These are phyloP conservation scores for Cossypha dichroa DNA, from an alignment of 2,797 vertebrate species.

Conservation along the genomic window DNA sequence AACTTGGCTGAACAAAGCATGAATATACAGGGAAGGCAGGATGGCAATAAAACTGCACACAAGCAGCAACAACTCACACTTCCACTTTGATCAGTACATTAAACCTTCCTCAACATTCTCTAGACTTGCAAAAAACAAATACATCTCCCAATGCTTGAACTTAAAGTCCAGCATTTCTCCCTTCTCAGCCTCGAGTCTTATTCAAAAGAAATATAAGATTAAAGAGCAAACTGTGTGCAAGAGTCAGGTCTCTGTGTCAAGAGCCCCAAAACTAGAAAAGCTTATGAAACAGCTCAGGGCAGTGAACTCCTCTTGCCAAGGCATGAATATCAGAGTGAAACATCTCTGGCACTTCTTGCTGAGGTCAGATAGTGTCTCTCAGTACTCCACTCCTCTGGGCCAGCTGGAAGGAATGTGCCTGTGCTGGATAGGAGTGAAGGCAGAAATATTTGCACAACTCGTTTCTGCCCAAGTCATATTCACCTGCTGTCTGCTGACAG, in stretches of 20 bases:
- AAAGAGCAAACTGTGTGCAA: accelerated
- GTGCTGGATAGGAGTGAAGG: accelerated
- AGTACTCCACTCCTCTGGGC: background rate
- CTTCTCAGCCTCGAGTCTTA: background rate
- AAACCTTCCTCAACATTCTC: background rate
- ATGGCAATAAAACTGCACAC: background rate
- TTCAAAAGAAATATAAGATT: background rate
- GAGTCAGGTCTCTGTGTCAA: background rate
- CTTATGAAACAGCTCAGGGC: background rate
- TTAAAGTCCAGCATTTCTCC: background rate
- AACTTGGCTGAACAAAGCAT: background rate
- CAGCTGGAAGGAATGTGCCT: background rate
- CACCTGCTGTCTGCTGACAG: background rate
- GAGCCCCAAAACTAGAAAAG: background rate
- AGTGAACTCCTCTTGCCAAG: background rate
- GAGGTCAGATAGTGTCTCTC: background rate
- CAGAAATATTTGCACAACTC: background rate
- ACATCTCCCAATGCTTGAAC: background rate
- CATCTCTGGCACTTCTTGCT: accelerated
- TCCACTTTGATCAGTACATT: background rate
- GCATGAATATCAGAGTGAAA: background rate
- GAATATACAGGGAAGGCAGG: background rate
- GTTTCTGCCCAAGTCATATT: background rate
- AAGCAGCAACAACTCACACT: background rate
- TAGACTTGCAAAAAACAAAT: background rate